Evolutionary conservation across 2,797 vertebrate species (phyloP), one percentile per base, ranked within the genome.

Genomic region (Eulemur rubriventer): DNA sequence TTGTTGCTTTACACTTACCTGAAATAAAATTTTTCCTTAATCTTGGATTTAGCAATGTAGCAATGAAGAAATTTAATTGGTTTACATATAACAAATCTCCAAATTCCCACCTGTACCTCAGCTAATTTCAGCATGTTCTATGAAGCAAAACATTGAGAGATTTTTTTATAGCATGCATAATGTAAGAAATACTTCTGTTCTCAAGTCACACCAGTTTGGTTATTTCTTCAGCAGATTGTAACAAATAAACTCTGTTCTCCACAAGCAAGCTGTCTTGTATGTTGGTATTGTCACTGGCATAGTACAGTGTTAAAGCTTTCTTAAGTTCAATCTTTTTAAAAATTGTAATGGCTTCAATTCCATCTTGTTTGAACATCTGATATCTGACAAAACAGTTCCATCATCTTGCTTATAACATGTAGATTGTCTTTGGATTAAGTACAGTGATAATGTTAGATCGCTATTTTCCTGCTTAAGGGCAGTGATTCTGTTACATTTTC

Each of bases 301-400:
- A 63, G 17, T 24, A 46, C 4, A 69, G 2, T 63, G 38, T 46
- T 80, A 89, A 95, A 81, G 30, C 11, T 30, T 81, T 38, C n/a
- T 69, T 67, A 33, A 91, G 50, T 82, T 92, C 38, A 70, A 26
- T 59, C 18, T n/a, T 84, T 79, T 35, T 17, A 59, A 78, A 95
- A 90, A 78, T 4, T 81, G 8, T 52, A 88, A 85, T 82, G 73
- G 20, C 16, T 92, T 89, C 33, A 50, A 7, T 69, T 70, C 14
- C 14, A 76, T 83, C 67, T 93, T 73, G 14, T 82, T 93, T 94
- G 69, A 96, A 91, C 35, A 82, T 82, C 61, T 94, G 55, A 89
- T 73, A 91, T 50, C 6, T 46, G 83, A 57, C 69, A 89, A 86
- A 90, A 46, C 7, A 86, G 13, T 86, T 83, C 69, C 38, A 24